Conservation (phyloP, 2,888 invertebrate genomes). For the Phyllotreta striolata region DNA sequence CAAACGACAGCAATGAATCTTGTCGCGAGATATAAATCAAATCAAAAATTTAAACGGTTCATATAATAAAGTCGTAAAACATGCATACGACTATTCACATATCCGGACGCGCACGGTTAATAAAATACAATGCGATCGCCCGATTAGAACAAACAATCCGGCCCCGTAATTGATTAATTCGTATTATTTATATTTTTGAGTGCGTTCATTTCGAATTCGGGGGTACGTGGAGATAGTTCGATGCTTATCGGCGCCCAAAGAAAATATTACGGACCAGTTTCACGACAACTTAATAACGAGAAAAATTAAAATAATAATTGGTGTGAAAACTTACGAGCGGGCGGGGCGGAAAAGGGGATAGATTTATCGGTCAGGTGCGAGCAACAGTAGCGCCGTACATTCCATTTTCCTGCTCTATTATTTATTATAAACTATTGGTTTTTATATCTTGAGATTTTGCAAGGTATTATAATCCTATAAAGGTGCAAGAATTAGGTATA, state of each 20-base stretch:
- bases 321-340: slow-evolving; percentile 38
- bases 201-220: neutral
- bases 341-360: slow-evolving; percentile 28
- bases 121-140: slow-evolving; percentile 13
- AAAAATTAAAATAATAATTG: slow-evolving; percentile 42
- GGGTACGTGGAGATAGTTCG: too few relatives aligned
- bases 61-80: slow-evolving; percentile 24
- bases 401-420: neutral
- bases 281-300: slow-evolving; percentile 42
- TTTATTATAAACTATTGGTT: neutral
- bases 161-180: neutral
- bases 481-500: too few relatives aligned
- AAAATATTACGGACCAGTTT: slow-evolving; percentile 37
- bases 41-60: slow-evolving; percentile 20
- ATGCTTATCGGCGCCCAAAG: too few relatives aligned
- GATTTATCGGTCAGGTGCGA: slow-evolving; percentile 6
- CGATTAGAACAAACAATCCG: slow-evolving; percentile 1
- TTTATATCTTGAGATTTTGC: neutral
- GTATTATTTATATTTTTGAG: slow-evolving; percentile 1
- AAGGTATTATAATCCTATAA: neutral
- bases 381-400: slow-evolving; percentile 14
- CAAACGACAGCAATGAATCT: slow-evolving; percentile 17
- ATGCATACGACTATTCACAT: slow-evolving; percentile 9
- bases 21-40: slow-evolving; percentile 22
- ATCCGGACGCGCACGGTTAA: slow-evolving; percentile 14